phyloP scores from a whole-genome alignment of 2,888 invertebrate genomes.

The Megamerina dolium region DNA sequence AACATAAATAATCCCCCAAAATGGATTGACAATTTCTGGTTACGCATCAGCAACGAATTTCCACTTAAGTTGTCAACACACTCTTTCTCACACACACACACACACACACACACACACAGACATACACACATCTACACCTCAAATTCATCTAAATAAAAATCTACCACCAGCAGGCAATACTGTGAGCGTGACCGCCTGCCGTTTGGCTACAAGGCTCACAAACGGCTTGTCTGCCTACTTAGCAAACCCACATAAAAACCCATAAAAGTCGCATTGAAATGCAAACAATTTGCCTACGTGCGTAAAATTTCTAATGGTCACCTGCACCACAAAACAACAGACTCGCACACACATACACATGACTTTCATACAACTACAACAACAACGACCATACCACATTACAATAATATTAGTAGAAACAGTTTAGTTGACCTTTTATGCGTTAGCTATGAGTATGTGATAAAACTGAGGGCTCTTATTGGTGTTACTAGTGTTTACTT shows the following conservation, averaged over 20 bases:
- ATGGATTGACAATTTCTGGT: constrained; percentile 22
- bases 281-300: constrained; percentile 27
- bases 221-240: too few species aligned
- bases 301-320: constrained; percentile 24
- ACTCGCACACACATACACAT: too few species aligned
- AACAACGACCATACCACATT: not conserved
- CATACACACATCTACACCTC: constrained; percentile 1
- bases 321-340: constrained; percentile 4
- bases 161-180: too few species aligned
- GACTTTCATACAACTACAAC: not conserved
- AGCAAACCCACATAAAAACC: too few species aligned
- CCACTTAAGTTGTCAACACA: constrained; percentile 23
- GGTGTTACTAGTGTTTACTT: too few species aligned
- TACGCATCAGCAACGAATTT: constrained; percentile 20
- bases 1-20: constrained; percentile 14
- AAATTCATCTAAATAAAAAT: too few species aligned
- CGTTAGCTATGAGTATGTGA: not conserved
- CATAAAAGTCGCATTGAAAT: constrained; percentile 21
- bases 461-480: not conserved
- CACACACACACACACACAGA: constrained; percentile 4
- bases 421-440: constrained; percentile 5
- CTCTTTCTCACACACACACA: constrained; percentile 5
- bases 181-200: too few species aligned
- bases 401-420: too few species aligned
- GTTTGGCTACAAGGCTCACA: too few species aligned